Evolutionary conservation across 53 echinoderm and acorn worm species (phyloP), one percentile per base, ranked within the genome.

Genomic region (Stichopus horrens): DNA sequence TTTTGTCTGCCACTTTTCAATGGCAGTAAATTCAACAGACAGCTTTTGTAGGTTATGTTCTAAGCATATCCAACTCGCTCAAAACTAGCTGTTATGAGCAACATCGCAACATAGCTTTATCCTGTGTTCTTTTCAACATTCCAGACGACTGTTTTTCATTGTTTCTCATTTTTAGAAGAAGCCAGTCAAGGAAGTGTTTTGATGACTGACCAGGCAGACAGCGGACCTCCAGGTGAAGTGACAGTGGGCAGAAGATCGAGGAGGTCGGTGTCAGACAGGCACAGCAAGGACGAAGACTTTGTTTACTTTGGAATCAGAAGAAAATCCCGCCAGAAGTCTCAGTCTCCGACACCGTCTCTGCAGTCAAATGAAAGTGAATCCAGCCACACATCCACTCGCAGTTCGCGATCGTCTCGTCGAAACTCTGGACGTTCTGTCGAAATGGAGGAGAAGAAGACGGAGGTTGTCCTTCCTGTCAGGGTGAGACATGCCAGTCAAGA

Each of bases 361-460:
- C 66, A 92, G 9, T 76, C 90, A 52, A 79, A 89, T 83, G 73
- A 89, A 79, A 74, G 67, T 58, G 52, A 86, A 65, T 75, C 89
- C 83, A 73, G 51, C 52, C n/a, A 86, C 75, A 74, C 86, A 22
- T 53, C 68, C 67, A 76, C 85, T 18, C 53, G 83, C 68, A 77
- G 84, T 58, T 86, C 68, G 81, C 73, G 84, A 37, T 84, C 85
- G 5, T 79, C 87, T 9, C 85, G 68, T 63, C 88, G 89, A 67
- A 83, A 91, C 60, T 89, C 86, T 21, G 90, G 91, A n/a, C 89
- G 88, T 77, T 94, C 91, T 53, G 86, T 76, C 18, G 89, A 86
- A n/a, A 13, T 14, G 18, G 86, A 83, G 57, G 77, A 55, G 16
- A 88, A 53, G 23, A 54, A 16, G 21, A 56, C 79, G 58, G 88